Evolutionary conservation across 2,888 invertebrate species (phyloP), one percentile per base, ranked within the genome.

Genomic region (Sarcophaga carnaria): DNA sequence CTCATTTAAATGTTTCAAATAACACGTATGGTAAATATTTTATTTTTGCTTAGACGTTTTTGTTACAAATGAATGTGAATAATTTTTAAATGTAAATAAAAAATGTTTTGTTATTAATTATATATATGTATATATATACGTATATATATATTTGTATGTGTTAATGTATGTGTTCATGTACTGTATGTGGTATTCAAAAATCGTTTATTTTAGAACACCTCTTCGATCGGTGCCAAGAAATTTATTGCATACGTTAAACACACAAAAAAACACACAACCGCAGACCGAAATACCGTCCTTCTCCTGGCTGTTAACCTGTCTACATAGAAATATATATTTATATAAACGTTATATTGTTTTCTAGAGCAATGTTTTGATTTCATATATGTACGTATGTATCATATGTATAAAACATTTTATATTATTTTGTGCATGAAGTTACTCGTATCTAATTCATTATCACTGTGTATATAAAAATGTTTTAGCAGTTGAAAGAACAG

Each of bases 401-500:
- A 22, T 37, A 69, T 78, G 54, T 76, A 14, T 45, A 10, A 69
- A 14, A 47, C 60, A 69, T 25, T 72, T 27, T 60, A 59, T 72
- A 11, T 54, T 25, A 22, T 54, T 17, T 71, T 71, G 63, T 71
- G 20, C 25, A 66, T 67, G 12, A 66, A 47, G 49, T 45, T 49
- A 76, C 47, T 70, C 60, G 70, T 76, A 76, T 64, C 70, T 82
- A 82, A 71, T 76, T n/a, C 5, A 22, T 75, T 69, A 14, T 54
- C 22, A 75, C 62, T 82, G 71, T 66, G 60, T 77, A 17, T 75
- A 62, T 75, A 82, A 72, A 27, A 66, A 20, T 82, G 77, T 82
- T 82, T 82, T 77, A 72, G 77, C 77, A 82, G 60, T 75, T 47
- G 27, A 14, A 75, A 49, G 80, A 80, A 80, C 60, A 75, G 27